phyloP scores from a whole-genome alignment of 2,888 invertebrate species.

The Dicycla oo region DNA sequence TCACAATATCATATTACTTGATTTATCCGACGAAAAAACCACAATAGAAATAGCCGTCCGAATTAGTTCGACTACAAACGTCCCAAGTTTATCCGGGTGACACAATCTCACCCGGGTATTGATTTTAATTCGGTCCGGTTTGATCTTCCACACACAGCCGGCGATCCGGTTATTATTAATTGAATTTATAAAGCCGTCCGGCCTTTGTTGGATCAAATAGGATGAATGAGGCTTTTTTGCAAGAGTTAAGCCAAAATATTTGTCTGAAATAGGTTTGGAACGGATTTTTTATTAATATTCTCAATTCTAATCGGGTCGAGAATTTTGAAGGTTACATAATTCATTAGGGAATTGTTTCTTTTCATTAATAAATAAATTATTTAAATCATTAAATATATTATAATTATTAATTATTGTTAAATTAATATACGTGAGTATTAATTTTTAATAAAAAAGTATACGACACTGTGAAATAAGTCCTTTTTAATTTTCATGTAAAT shows the following conservation, averaged over 20 bases:
- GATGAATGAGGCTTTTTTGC: constrained; percentile 49
- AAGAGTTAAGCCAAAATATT: constrained; percentile 51
- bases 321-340: constrained; percentile 16
- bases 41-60: constrained; percentile 40
- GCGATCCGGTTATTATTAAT: constrained; percentile 61
- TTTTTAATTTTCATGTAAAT: no score
- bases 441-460: not conserved
- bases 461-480: no score
- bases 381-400: no score
- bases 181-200: constrained; percentile 56
- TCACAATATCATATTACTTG: constrained; percentile 1
- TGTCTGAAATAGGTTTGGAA: constrained; percentile 27
- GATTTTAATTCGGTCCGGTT: constrained; percentile 60
- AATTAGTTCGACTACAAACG: constrained; percentile 57
- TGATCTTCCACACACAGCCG: constrained; percentile 46
- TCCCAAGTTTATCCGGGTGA: constrained; percentile 56
- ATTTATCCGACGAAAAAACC: constrained; percentile 26
- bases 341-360: constrained; percentile 3
- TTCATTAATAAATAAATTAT: no score
- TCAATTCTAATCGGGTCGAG: not conserved
- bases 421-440: constrained; percentile 4
- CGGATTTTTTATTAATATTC: constrained; percentile 16
- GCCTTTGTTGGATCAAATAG: constrained; percentile 58
- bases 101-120: constrained; percentile 62
- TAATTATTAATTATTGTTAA: no score